Evolutionary conservation across 2,797 vertebrate genomes (phyloP).

Genomic region (Paguma larvata): DNA sequence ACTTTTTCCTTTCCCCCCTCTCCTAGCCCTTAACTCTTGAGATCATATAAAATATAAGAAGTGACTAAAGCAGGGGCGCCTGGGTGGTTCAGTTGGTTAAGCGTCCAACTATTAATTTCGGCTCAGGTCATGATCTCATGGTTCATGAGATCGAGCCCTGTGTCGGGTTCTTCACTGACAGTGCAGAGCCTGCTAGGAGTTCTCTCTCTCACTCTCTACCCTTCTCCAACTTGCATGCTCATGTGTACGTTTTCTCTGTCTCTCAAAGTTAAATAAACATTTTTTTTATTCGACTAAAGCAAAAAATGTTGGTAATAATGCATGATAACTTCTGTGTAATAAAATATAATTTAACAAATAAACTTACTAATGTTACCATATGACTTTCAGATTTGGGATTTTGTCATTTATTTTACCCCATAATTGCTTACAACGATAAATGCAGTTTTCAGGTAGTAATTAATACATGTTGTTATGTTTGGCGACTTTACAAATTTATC

Average conservation of each 20-base stretch:
- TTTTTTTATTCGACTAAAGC: background rate
- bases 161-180: too few relatives aligned
- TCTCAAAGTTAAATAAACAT: too few relatives aligned
- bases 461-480: background rate
- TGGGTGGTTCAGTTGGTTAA: too few relatives aligned
- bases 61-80: background rate
- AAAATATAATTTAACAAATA: constrained; percentile 46
- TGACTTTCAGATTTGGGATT: constrained; percentile 48
- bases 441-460: background rate
- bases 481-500: constrained; percentile 68
- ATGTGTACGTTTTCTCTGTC: too few relatives aligned
- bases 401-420: constrained; percentile 19
- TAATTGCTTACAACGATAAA: background rate
- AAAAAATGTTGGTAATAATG: constrained; percentile 31
- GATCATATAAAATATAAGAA: constrained; percentile 60
- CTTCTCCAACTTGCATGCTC: too few relatives aligned
- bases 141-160: too few relatives aligned
- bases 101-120: too few relatives aligned
- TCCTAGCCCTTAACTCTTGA: constrained; percentile 8
- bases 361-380: background rate
- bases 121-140: too few relatives aligned
- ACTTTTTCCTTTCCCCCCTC: background rate
- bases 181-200: too few relatives aligned
- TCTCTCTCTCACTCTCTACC: too few relatives aligned
- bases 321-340: constrained; percentile 29